These are phyloP conservation scores for Dunckerocampus dactyliophorus DNA, from an alignment of 2,113 vertebrate genomes.

Conservation along the genomic window DNA sequence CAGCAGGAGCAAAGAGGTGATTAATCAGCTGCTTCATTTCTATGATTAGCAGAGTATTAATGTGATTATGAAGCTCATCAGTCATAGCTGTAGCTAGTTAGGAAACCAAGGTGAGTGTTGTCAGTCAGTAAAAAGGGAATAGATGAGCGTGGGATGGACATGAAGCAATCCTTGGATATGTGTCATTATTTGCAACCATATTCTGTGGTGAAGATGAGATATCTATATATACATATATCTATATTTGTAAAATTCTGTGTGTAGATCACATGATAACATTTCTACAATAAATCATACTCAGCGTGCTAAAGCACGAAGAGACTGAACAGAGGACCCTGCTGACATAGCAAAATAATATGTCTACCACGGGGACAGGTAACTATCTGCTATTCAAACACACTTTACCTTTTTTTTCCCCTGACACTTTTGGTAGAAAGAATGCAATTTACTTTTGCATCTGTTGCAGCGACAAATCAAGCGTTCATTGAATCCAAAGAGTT, in stretches of 20 bases:
- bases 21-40: slow-evolving; percentile 70
- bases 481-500: not conserved
- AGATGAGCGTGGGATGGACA: slow-evolving; percentile 73
- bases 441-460: slow-evolving; percentile 47
- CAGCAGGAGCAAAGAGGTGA: slow-evolving; percentile 99
- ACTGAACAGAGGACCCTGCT: slow-evolving; percentile 99
- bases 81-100: slow-evolving; percentile 42
- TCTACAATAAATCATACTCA: slow-evolving; percentile 99
- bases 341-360: slow-evolving; percentile 99
- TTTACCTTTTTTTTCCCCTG: slow-evolving; percentile 80
- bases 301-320: slow-evolving; percentile 99
- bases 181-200: slow-evolving; percentile 58
- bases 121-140: slow-evolving; percentile 62
- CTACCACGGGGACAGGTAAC: slow-evolving; percentile 99
- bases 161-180: slow-evolving; percentile 41
- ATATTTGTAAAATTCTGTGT: slow-evolving; percentile 92
- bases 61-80: slow-evolving; percentile 48
- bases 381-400: slow-evolving; percentile 96
- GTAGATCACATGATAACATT: slow-evolving; percentile 99
- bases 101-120: slow-evolving; percentile 87
- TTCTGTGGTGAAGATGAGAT: slow-evolving; percentile 68
- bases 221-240: slow-evolving; percentile 68
- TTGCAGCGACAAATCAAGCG: too few relatives aligned
- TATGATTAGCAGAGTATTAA: slow-evolving; percentile 45
- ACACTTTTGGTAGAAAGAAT: slow-evolving; percentile 57